Evolutionary conservation across 2,888 invertebrate genomes (phyloP).

Genomic region (Leptarthrus brevirostris): DNA sequence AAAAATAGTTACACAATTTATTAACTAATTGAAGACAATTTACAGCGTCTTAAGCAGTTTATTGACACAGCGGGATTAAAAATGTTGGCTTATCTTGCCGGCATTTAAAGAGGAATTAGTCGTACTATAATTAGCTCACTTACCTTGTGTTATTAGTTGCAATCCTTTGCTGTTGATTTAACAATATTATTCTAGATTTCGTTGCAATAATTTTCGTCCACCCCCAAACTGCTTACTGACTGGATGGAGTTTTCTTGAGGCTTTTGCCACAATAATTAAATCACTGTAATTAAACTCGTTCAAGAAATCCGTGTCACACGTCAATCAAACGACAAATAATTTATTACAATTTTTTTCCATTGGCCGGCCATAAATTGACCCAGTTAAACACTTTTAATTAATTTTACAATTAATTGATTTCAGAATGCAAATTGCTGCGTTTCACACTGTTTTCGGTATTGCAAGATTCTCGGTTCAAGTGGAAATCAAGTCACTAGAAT

Average conservation of each 20-base stretch:
- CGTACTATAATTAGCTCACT: neutral
- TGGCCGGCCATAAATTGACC: neutral
- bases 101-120: neutral
- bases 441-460: neutral
- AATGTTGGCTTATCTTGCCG: slow-evolving; percentile 3
- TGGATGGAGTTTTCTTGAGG: neutral
- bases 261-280: neutral
- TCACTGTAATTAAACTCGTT: slow-evolving; percentile 11
- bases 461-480: neutral
- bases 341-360: neutral
- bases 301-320: slow-evolving; percentile 40
- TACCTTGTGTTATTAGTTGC: slow-evolving; percentile 9
- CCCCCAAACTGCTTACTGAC: neutral
- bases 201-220: neutral
- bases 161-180: neutral
- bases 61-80: slow-evolving; percentile 18
- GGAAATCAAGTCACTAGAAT: neutral
- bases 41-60: slow-evolving; percentile 27
- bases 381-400: slow-evolving; percentile 4
- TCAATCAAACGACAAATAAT: slow-evolving; percentile 27
- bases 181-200: neutral
- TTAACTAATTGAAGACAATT: slow-evolving; percentile 31
- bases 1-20: slow-evolving; percentile 43
- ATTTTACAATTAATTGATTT: too few relatives aligned
- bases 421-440: neutral